A percentile compares a stretch with the other conserved stretches of the same genome.
Evolutionary conservation across 2,797 vertebrate species (phyloP).

Genomic region (Pampus argenteus): DNA sequence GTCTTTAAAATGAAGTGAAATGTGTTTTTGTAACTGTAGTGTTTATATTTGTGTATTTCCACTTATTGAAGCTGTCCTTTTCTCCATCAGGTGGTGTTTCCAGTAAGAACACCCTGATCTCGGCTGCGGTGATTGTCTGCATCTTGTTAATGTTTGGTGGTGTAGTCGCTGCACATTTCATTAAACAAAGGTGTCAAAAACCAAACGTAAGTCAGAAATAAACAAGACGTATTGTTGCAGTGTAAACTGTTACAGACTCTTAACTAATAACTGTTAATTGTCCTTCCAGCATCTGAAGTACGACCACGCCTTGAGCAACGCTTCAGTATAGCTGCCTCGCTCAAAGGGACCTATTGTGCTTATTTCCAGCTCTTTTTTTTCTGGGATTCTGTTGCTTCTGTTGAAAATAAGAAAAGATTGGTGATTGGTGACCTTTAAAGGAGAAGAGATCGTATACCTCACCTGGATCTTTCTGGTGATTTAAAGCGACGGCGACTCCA

Average conservation of each 20-base stretch:
- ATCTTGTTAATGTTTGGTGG: rapidly evolving
- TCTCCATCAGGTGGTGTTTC: not conserved
- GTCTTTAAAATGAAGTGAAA: no score
- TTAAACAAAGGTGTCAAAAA: rapidly evolving
- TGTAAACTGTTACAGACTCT: not conserved
- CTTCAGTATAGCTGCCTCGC: not conserved
- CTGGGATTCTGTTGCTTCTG: no score
- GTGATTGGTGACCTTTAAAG: no score
- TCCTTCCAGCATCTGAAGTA: not conserved
- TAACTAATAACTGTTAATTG: not conserved
- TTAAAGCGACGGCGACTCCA: no score
- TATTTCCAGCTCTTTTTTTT: no score
- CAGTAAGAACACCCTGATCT: rapidly evolving
- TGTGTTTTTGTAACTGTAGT: no score
- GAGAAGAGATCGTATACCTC: not conserved
- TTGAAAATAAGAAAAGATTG: no score
- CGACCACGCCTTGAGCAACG: rapidly evolving
- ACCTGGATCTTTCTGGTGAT: not conserved
- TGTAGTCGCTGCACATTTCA: not conserved
- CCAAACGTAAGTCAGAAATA: not conserved
- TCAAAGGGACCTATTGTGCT: no score
- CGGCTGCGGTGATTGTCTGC: rapidly evolving
- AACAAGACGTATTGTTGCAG: not conserved
- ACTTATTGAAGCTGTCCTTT: not conserved
- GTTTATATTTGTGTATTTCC: not conserved